phyloP scores from a whole-genome alignment of 2,888 invertebrate species.

The Drosophila buzzatii region DNA sequence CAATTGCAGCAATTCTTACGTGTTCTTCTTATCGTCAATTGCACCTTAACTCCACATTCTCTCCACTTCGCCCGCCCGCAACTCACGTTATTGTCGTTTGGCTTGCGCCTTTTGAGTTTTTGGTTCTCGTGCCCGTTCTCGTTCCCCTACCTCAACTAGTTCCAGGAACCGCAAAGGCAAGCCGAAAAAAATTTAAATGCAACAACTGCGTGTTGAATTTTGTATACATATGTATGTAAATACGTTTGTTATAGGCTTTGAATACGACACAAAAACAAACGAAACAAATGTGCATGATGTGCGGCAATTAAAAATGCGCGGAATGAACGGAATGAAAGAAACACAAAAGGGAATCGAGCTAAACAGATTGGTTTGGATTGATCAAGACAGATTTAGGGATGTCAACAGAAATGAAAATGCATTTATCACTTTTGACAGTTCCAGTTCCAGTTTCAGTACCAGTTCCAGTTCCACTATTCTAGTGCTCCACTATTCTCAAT shows the following conservation, averaged over 20 bases:
- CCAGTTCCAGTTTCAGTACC: slow-evolving; percentile 2
- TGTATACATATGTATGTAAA: slow-evolving; percentile 53
- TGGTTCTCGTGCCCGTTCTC: neutral
- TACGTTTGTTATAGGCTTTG: slow-evolving; percentile 14
- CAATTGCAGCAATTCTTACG: slow-evolving; percentile 3
- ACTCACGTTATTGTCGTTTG: slow-evolving; percentile 17
- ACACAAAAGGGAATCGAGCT: slow-evolving; percentile 9
- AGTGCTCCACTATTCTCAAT: slow-evolving; percentile 25
- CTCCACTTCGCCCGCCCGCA: slow-evolving; percentile 7
- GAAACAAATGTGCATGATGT: slow-evolving; percentile 20
- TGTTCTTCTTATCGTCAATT: slow-evolving; percentile 37
- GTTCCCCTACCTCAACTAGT: slow-evolving; percentile 44
- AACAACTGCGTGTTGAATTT: slow-evolving; percentile 68
- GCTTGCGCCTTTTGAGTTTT: neutral
- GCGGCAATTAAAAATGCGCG: slow-evolving; percentile 17
- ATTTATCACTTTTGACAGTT: slow-evolving; percentile 8
- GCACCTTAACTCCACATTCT: slow-evolving; percentile 15
- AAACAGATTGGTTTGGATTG: neutral
- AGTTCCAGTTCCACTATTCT: slow-evolving; percentile 1
- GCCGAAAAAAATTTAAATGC: slow-evolving; percentile 60
- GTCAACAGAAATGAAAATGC: slow-evolving; percentile 8
- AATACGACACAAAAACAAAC: slow-evolving; percentile 42
- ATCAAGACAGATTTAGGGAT: slow-evolving; percentile 5
- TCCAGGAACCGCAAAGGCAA: slow-evolving; percentile 50
- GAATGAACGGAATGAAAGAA: slow-evolving; percentile 1